Conservation (phyloP, 2,888 invertebrate genomes). For the Diaphora mendica region DNA sequence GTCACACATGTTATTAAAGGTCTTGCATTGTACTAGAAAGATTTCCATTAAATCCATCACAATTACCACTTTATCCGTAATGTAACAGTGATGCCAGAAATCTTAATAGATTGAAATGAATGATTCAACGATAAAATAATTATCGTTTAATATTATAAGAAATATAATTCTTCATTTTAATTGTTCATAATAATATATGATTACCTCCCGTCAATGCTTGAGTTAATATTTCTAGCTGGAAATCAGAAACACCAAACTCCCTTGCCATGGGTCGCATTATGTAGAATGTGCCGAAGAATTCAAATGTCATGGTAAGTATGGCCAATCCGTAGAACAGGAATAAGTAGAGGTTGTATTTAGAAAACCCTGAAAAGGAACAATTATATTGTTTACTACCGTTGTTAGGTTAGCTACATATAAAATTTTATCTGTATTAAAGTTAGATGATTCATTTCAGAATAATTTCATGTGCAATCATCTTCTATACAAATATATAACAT, state of each 20-base stretch:
- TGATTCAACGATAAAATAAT: not conserved
- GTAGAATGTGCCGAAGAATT: constrained; percentile 70
- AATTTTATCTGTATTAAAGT: not conserved
- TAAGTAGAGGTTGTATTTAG: constrained; percentile 59
- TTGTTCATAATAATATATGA: too few relatives aligned
- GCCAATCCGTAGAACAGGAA: constrained; percentile 58
- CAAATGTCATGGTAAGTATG: constrained; percentile 68
- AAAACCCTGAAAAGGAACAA: constrained; percentile 1
- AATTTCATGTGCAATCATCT: not conserved
- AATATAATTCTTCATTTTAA: not conserved
- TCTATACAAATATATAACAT: too few relatives aligned
- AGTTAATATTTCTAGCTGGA: not conserved
- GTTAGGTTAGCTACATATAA: not conserved
- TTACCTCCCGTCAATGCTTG: constrained; percentile 3
- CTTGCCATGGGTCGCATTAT: constrained; percentile 66
- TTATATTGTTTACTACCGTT: not conserved
- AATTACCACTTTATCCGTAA: not conserved
- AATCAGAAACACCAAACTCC: not conserved
- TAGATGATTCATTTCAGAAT: not conserved
- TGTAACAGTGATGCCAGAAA: not conserved
- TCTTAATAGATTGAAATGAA: not conserved
- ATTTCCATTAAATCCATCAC: not conserved
- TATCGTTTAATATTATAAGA: too few relatives aligned
- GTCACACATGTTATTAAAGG: too few relatives aligned
- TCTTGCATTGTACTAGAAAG: not conserved